phyloP scores from a whole-genome alignment of 2,888 invertebrate genomes.

The Tryphoninae sp. region DNA sequence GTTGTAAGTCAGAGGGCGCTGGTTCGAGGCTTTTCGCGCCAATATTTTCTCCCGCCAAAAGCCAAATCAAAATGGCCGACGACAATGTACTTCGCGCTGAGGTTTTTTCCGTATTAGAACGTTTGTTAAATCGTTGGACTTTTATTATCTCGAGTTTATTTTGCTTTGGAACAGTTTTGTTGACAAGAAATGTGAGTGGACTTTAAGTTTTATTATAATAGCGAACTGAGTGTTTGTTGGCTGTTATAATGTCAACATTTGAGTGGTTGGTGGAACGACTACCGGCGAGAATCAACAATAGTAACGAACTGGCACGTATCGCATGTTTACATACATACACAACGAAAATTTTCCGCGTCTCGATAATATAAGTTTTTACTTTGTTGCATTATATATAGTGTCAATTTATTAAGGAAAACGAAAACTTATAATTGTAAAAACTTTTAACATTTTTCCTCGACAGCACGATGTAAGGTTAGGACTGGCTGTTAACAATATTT shows the following conservation, averaged over 20 bases:
- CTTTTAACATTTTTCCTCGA: background rate
- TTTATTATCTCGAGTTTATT: background rate
- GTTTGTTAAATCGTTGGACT: background rate
- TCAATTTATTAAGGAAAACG: background rate
- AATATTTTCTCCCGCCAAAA: background rate
- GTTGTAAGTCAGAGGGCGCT: background rate
- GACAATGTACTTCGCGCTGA: background rate
- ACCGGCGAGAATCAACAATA: too few species aligned
- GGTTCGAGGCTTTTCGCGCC: constrained; percentile 1
- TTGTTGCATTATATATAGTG: background rate
- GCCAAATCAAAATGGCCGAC: background rate
- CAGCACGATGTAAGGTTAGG: background rate
- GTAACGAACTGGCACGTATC: background rate
- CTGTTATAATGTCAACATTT: background rate
- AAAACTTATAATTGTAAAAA: background rate
- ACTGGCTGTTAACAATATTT: background rate
- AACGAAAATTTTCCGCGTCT: too few species aligned
- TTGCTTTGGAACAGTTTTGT: background rate
- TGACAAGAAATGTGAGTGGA: background rate
- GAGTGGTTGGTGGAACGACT: background rate
- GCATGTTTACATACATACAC: too few species aligned
- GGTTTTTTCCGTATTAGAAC: background rate
- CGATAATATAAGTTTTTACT: background rate
- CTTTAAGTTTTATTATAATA: background rate
- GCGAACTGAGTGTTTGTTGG: background rate